Base-by-base conservation (phyloP, 92 coral and sea anemone species). In the Phenganax marumi region DNA sequence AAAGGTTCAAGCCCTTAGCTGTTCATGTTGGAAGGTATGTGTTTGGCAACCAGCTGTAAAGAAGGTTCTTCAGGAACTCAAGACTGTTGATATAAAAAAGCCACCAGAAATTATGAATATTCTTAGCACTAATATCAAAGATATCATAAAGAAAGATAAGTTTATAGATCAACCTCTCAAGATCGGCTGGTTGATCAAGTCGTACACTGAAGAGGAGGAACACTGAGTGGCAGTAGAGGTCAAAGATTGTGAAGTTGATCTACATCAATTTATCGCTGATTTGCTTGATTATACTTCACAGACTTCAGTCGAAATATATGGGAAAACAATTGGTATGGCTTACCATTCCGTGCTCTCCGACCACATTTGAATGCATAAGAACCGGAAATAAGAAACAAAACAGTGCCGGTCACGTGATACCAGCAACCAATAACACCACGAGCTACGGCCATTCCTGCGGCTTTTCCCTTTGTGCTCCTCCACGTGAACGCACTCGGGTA, bases 401-500 rank as follows among this genome's bases (percentile, higher is more conserved):
- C 68, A 62, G 18, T 19, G 21, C 68, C 33, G 68, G 68, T 62
- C 33, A 8, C 68, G 68, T 62, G 33, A 62, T 62, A 62, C 3
- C 13, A 18, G 21, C 33, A 62, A 19, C 68, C 68, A 62, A 62
- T 62, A 62, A 62, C 25, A 62, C 68, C 43, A 11, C 68, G 33
- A 39, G 5, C 8, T 2, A 9, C 68, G 9, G 0, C 12, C 25
- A 39, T 62, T 13, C 25, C 68, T 19, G 21, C 68, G 68, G 65
- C 79, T 74, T 74, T 74, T 51, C 19, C 43, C 79, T 74, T 49
- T 25, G 77, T 72, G 77, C 77, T 72, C 64, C 43, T 63, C 53
- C 79, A 74, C 79, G 79, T 74, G 79, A 21, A 74, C n/a, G 60
- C 79, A 48, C 63, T 74, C 39, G 51, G 79, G 62, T 52, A 74